A percentile compares a stretch with the other conserved stretches of the same genome.
Conservation (phyloP, 2,113 vertebrate species). For the Dipodomys stephensi region DNA sequence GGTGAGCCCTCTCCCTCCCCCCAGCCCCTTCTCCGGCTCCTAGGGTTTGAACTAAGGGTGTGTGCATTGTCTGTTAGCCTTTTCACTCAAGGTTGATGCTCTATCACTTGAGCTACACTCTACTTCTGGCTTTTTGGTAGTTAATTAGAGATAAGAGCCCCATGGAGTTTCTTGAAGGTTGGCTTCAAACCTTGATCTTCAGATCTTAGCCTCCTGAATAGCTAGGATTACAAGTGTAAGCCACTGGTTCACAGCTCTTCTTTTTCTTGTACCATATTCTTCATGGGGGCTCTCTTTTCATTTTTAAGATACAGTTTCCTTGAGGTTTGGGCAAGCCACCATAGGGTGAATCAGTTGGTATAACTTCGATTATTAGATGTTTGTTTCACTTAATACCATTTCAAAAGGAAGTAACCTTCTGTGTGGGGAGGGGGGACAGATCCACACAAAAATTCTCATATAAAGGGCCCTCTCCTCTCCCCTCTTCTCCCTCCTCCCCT, state of each 20-base stretch:
- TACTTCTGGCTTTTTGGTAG: no score
- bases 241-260: no score
- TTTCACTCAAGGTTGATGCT: no score
- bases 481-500: neutral
- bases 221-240: no score
- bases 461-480: neutral
- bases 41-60: no score
- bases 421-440: neutral
- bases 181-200: no score
- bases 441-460: neutral
- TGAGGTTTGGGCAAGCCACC: neutral
- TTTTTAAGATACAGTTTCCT: neutral
- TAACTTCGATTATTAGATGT: neutral
- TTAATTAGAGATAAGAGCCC: no score
- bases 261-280: rapidly evolving
- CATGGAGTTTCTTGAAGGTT: no score
- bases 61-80: no score
- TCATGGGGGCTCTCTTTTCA: neutral
- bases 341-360: neutral
- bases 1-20: neutral
- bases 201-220: no score
- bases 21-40: neutral
- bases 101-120: no score
- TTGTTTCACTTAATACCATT: neutral
- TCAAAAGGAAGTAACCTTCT: neutral